A percentile compares a stretch with the other conserved stretches of the same genome.
Conservation (phyloP, 2,797 vertebrate species). For the Fistularia tabacaria region DNA sequence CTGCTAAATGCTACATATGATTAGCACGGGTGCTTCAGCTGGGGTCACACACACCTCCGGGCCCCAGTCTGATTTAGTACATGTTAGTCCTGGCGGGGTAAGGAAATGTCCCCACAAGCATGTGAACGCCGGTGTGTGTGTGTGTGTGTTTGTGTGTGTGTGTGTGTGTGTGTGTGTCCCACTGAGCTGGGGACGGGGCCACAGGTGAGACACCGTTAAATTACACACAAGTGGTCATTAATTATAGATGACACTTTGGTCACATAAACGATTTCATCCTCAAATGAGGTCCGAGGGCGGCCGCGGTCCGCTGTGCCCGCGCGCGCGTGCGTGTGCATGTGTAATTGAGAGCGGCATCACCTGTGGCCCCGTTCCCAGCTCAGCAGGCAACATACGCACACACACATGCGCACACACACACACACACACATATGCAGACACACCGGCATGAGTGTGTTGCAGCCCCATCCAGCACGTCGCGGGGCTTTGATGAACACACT, state of each 20-base stretch:
- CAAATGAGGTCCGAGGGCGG: conserved; percentile 80
- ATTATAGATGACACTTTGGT: conserved; percentile 87
- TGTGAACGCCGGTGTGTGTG: neutral
- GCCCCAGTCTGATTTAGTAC: too few species aligned
- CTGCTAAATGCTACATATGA: too few species aligned
- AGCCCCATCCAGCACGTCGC: conserved; percentile 61
- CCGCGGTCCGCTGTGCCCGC: conserved; percentile 64
- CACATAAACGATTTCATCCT: conserved; percentile 84
- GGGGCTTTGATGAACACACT: conserved; percentile 81
- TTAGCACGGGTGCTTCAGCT: too few species aligned
- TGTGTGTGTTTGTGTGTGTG: conserved; percentile 25
- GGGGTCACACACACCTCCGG: too few species aligned
- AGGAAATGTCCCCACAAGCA: neutral
- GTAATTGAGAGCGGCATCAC: conserved; percentile 81
- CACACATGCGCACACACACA: conserved; percentile 16
- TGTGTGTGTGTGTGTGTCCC: conserved; percentile 45
- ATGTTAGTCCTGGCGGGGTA: too few species aligned
- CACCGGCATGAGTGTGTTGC: conserved; percentile 29
- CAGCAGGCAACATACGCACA: conserved; percentile 48
- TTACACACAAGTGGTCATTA: conserved; percentile 82
- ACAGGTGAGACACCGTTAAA: conserved; percentile 88
- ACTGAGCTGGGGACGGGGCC: conserved; percentile 72
- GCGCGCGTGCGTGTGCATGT: conserved; percentile 34
- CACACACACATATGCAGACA: conserved; percentile 17
- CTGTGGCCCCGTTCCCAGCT: conserved; percentile 73